These are phyloP conservation scores for Myiozetetes cayanensis DNA, from an alignment of 2,113 vertebrate species.

Conservation along the genomic window DNA sequence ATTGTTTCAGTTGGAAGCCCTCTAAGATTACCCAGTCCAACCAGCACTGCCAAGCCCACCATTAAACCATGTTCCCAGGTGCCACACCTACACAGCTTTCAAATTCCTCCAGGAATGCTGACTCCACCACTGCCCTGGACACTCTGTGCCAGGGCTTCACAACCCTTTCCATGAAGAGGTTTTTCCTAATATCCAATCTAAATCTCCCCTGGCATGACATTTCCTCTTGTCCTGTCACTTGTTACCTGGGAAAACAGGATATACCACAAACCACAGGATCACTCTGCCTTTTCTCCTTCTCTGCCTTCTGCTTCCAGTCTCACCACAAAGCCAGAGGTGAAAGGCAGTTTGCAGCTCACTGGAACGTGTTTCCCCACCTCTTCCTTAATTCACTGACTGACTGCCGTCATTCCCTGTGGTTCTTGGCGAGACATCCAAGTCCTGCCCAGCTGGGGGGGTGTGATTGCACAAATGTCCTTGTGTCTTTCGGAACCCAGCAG, in stretches of 20 bases:
- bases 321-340: neutral
- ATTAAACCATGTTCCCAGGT: neutral
- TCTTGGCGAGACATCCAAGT: neutral
- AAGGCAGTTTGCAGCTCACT: neutral
- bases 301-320: neutral
- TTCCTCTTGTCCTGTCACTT: neutral
- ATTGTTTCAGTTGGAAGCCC: neutral
- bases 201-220: neutral
- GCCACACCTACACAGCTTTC: neutral
- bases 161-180: neutral
- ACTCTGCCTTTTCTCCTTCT: neutral
- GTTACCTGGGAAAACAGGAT: neutral
- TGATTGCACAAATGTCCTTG: neutral
- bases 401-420: neutral
- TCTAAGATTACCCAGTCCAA: neutral
- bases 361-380: rapidly evolving
- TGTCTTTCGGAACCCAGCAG: neutral
- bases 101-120: neutral
- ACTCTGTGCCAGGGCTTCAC: neutral
- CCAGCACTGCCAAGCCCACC: neutral
- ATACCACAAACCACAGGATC: neutral
- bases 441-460: neutral
- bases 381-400: neutral
- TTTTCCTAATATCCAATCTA: neutral
- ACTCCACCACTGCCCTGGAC: neutral